phyloP scores from a whole-genome alignment of 2,113 vertebrate species.

The Lates calcarifer region DNA sequence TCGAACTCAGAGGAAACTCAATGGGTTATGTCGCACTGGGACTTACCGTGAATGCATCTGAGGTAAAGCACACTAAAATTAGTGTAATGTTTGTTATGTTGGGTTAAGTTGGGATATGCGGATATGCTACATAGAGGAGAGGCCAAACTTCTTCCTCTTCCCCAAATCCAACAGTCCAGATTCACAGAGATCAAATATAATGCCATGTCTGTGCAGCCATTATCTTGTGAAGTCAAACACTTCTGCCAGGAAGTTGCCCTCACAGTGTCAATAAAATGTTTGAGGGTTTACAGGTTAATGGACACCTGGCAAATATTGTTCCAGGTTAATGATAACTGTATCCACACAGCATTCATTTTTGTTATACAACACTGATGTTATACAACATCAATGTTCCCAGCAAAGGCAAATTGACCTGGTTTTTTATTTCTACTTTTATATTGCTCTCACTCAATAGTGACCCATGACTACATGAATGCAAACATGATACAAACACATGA shows the following conservation, averaged over 20 bases:
- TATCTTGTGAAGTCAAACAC: no score
- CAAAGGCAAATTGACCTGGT: not conserved
- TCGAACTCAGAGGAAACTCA: slow-evolving; percentile 58
- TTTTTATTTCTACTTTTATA: not conserved
- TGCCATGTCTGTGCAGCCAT: no score
- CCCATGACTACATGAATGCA: not conserved
- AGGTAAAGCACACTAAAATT: slow-evolving; percentile 38
- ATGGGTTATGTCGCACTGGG: slow-evolving; percentile 49
- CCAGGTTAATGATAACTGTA: not conserved
- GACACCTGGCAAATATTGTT: no score
- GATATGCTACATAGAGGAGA: no score
- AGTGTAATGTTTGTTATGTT: not conserved
- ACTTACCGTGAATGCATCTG: accelerated
- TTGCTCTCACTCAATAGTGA: not conserved
- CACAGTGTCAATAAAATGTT: no score
- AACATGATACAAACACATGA: not conserved
- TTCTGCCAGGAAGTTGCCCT: no score
- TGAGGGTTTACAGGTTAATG: no score
- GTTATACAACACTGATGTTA: not conserved
- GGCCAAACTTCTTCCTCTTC: no score
- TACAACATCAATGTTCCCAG: not conserved
- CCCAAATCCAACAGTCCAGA: no score
- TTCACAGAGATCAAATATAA: no score
- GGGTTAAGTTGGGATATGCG: no score
- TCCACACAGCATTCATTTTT: no score